Base-by-base conservation (phyloP, 1,140 invertebrate genomes). In the Cataglyphis hispanica region DNA sequence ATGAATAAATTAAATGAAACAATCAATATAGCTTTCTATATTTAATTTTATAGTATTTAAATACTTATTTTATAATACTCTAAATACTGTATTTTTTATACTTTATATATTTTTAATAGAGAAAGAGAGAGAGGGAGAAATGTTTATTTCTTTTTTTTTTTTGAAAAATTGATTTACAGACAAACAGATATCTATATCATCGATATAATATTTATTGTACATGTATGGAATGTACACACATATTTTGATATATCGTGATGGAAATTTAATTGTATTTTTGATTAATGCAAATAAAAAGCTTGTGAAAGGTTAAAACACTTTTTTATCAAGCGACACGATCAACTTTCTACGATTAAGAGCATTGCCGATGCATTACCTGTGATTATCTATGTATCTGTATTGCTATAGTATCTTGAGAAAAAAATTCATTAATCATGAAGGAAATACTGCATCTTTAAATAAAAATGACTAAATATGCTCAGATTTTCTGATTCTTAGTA, bases 301-400 rank as follows among this genome's bases (percentile, higher is more conserved):
- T 58, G 66, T 11, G 34, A 70, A 70, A 70, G 31, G n/a, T 60
- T 60, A 43, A 64, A 60, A 60, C 11, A 19, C 11, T 40, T 72
- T 46, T 72, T 81, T 46, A 81, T 70, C 53, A 13, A 40, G 2
- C 37, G 8, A 64, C 8, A 22, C 10, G 50, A 70, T 60, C 13
- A 11, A 16, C 3, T 60, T 81, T 43, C 10, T 56, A 66, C 5
- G 53, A 40, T 81, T 69, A 31, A 72, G 43, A 70, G 66, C 64
- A 25, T 31, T 25, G 34, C 34, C 37, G 78, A 72, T 37, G n/a
- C 19, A 70, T 58, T 70, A 70, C 67, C 77, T 69, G 7, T 40
- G 22, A 69, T 81, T 81, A 81, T 72, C 78, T 70, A 53, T 56
- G 27, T 80, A 58, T 22, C 0, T 25, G 19, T 81, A 43, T n/a